Evolutionary conservation across 2,113 vertebrate genomes (phyloP).

Genomic region (Cottus gobio): DNA sequence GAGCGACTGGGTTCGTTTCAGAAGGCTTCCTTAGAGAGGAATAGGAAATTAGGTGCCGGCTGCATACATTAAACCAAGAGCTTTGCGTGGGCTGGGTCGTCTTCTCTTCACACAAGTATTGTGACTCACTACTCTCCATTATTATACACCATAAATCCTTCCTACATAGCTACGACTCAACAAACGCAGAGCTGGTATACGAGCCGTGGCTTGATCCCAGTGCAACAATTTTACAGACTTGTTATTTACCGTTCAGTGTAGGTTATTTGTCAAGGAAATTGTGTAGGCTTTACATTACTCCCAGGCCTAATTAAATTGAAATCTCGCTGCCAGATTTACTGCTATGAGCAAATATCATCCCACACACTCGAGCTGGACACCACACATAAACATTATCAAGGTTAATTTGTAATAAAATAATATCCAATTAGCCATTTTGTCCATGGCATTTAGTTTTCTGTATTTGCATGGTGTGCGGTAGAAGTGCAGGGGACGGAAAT

Average conservation of each 20-base stretch:
- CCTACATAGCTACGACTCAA: constrained; percentile 62
- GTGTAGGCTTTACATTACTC: constrained; percentile 57
- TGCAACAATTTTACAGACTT: constrained; percentile 50
- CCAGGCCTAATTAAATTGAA: constrained; percentile 72
- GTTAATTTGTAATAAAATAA: constrained; percentile 62
- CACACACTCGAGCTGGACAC: constrained; percentile 36
- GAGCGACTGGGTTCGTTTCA: constrained; percentile 71
- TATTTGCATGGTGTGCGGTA: background rate
- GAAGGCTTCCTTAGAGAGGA: constrained; percentile 80
- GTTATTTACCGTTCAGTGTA: constrained; percentile 66
- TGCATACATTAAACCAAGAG: constrained; percentile 79
- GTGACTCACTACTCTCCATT: constrained; percentile 69
- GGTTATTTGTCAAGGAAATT: constrained; percentile 65
- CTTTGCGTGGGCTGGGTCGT: constrained; percentile 74
- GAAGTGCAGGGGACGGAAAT: background rate
- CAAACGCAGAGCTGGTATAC: constrained; percentile 60
- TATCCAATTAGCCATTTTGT: constrained; percentile 37
- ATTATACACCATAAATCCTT: constrained; percentile 74
- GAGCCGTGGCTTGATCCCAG: constrained; percentile 57
- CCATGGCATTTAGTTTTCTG: constrained; percentile 30
- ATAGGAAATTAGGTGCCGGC: constrained; percentile 77
- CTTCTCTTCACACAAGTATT: constrained; percentile 71
- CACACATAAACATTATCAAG: constrained; percentile 47
- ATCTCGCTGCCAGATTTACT: constrained; percentile 62
- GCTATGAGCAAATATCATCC: constrained; percentile 53